A percentile compares a stretch with the other conserved stretches of the same genome.
Conservation (phyloP, 2,888 invertebrate genomes). For the Conomelus anceps region DNA sequence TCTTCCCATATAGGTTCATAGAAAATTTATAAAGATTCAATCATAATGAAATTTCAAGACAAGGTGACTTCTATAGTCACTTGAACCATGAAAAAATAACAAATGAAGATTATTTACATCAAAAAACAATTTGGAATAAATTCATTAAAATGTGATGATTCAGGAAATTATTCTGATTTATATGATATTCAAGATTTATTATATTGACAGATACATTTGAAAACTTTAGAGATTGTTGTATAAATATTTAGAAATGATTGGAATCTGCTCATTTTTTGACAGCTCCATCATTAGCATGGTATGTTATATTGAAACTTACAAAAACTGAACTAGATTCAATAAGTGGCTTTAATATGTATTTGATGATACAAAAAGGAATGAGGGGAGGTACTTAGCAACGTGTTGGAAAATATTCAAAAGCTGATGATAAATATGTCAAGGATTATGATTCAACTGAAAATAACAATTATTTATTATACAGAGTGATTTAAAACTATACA, state of each 20-base stretch:
- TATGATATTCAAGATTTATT: slow-evolving; percentile 6
- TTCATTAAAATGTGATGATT: neutral
- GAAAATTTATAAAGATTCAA: neutral
- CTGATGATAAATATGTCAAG: slow-evolving; percentile 17
- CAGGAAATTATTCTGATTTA: too few relatives aligned
- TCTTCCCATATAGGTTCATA: slow-evolving; percentile 10
- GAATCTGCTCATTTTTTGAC: slow-evolving; percentile 25
- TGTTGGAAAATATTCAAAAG: slow-evolving; percentile 21
- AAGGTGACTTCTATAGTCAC: neutral
- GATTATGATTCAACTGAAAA: slow-evolving; percentile 4
- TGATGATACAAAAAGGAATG: slow-evolving; percentile 34
- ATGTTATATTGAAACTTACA: slow-evolving; percentile 36
- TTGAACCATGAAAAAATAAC: slow-evolving; percentile 2
- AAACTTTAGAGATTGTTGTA: too few relatives aligned
- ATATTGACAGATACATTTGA: slow-evolving; percentile 2
- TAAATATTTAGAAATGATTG: neutral
- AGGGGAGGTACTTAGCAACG: slow-evolving; percentile 35
- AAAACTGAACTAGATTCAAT: slow-evolving; percentile 34
- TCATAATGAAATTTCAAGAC: neutral
- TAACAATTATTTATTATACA: slow-evolving; percentile 6
- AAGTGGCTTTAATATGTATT: slow-evolving; percentile 34
- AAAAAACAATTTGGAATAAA: neutral
- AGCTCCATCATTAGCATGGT: slow-evolving; percentile 37
- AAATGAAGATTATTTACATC: neutral
- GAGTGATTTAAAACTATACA: too few relatives aligned